Conservation (phyloP, 2,888 invertebrate species). For the Macrophya annulata region DNA sequence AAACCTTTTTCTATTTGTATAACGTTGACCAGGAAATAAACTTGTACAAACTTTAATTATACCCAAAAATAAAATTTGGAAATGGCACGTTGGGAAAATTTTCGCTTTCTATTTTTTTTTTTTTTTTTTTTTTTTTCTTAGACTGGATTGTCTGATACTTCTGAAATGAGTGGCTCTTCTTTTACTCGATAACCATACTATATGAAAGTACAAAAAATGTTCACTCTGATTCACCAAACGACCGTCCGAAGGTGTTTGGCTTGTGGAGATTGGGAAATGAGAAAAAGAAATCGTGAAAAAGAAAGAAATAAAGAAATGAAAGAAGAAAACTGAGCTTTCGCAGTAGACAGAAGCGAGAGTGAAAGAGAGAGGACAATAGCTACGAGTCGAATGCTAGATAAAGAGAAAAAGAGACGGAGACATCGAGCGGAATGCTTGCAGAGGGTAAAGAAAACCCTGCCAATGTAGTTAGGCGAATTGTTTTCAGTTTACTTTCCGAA, state of each 20-base stretch:
- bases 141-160: not conserved
- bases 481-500: conserved; percentile 38
- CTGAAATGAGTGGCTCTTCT: not conserved
- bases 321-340: not conserved
- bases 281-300: conserved; percentile 3
- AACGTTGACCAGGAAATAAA: not conserved
- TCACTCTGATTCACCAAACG: conserved; percentile 23
- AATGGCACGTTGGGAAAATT: not conserved
- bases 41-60: not conserved
- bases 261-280: conserved; percentile 19
- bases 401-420: not conserved
- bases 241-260: conserved; percentile 21
- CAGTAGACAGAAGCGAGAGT: not conserved
- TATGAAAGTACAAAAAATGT: not conserved
- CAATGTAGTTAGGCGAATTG: conserved; percentile 48
- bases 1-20: not conserved
- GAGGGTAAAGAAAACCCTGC: conserved; percentile 38
- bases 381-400: not conserved
- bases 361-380: conserved; percentile 1
- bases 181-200: not conserved
- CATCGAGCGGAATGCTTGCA: conserved; percentile 35
- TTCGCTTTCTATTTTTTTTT: too few relatives aligned
- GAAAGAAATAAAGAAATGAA: not conserved
- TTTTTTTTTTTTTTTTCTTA: too few relatives aligned
- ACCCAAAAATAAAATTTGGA: not conserved